These are phyloP conservation scores for Pachydiplax longipennis DNA, from an alignment of 2,888 invertebrate genomes.

Conservation along the genomic window DNA sequence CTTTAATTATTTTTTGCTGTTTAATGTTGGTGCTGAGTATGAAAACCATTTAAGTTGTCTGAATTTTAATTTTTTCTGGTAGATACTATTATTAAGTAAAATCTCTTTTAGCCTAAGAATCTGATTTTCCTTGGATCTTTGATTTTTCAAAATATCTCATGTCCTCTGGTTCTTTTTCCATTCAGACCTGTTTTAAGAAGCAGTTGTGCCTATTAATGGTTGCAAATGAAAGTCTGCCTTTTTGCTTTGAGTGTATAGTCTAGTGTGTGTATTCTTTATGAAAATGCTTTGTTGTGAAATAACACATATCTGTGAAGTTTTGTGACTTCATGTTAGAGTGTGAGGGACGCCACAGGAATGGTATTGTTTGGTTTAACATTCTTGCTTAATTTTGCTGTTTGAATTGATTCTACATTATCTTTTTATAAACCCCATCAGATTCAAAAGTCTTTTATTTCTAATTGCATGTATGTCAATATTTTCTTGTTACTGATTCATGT, in stretches of 20 bases:
- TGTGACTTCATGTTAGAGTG: background rate
- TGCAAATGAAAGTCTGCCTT: background rate
- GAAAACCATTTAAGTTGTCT: background rate
- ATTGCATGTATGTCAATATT: background rate
- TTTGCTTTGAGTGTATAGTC: constrained; percentile 1
- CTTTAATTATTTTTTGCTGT: background rate
- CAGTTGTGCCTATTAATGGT: background rate
- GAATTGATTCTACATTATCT: background rate
- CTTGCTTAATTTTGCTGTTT: constrained; percentile 25
- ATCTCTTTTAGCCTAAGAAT: background rate
- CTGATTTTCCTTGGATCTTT: background rate
- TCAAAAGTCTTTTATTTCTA: background rate
- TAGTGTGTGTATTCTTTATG: background rate
- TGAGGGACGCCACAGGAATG: constrained; percentile 3
- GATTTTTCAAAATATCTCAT: background rate
- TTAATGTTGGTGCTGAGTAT: background rate
- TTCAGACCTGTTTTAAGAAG: no score
- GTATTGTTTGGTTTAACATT: background rate
- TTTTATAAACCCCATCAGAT: background rate
- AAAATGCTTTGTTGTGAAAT: background rate
- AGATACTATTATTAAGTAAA: background rate
- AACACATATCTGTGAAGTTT: background rate
- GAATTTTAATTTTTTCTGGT: background rate
- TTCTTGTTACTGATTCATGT: background rate
- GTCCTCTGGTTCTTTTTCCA: no score